Conservation (phyloP, 2,113 vertebrate species). For the Typhlomys cinereus region DNA sequence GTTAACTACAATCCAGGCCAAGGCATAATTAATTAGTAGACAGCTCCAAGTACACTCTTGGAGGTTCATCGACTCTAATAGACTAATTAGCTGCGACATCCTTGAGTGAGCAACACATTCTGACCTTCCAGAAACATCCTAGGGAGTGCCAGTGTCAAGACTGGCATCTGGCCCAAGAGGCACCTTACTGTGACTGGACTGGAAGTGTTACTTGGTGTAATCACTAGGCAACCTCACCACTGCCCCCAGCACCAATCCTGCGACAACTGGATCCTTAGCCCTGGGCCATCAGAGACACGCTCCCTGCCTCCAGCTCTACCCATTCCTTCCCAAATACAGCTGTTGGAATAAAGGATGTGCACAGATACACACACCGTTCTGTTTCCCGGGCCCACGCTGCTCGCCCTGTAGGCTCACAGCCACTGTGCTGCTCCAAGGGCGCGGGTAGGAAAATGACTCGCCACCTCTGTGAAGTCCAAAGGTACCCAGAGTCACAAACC, state of each 20-base stretch:
- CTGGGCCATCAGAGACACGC: not conserved
- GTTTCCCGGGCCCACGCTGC: not conserved
- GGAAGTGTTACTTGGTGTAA: constrained; percentile 43
- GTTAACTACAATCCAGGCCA: constrained; percentile 86
- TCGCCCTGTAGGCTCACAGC: not conserved
- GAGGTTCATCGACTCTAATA: constrained; percentile 79
- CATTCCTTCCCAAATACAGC: not conserved
- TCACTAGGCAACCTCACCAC: constrained; percentile 14
- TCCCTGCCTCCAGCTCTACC: not conserved
- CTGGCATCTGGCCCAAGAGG: constrained; percentile 71
- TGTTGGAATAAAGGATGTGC: not conserved
- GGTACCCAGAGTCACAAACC: constrained; percentile 17
- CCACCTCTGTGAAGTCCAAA: constrained; percentile 20
- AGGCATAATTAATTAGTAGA: constrained; percentile 87
- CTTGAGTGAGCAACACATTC: constrained; percentile 75
- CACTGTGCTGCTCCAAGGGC: not conserved
- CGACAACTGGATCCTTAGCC: not conserved
- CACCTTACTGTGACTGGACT: not conserved
- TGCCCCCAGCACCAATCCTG: not conserved
- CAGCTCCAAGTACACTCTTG: constrained; percentile 82
- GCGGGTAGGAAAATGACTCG: not conserved
- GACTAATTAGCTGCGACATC: constrained; percentile 84
- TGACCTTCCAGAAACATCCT: constrained; percentile 74
- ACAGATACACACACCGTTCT: not conserved
- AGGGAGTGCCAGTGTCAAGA: constrained; percentile 60